A percentile compares a stretch with the other conserved stretches of the same genome.
phyloP scores from a whole-genome alignment of 2,797 vertebrate genomes.

The Sphenopsis melanotis region DNA sequence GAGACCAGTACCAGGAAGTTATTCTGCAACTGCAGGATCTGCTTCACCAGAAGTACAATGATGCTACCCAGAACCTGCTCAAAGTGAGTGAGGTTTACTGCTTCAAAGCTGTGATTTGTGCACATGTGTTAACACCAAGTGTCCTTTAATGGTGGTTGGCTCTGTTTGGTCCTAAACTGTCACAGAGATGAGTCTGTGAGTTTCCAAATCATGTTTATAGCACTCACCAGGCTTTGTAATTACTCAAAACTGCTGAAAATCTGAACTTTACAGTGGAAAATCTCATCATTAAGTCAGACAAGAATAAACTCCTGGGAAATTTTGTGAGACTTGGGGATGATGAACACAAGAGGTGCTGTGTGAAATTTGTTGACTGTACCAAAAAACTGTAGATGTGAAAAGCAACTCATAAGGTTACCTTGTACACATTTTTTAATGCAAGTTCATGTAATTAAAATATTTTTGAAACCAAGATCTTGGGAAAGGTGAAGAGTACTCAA shows the following conservation, averaged over 20 bases:
- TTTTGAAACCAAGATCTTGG: background rate
- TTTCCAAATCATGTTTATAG: background rate
- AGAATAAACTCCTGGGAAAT: background rate
- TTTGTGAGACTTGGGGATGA: background rate
- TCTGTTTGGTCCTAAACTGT: background rate
- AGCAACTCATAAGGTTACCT: background rate
- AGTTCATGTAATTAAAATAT: background rate
- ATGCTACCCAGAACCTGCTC: conserved; percentile 81
- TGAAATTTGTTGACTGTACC: background rate
- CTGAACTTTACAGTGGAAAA: background rate
- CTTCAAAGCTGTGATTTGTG: background rate
- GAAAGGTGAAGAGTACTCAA: background rate
- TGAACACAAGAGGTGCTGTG: background rate
- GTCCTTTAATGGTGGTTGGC: background rate
- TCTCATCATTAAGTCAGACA: background rate
- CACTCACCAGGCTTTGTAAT: background rate
- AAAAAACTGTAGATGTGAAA: background rate
- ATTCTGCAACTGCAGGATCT: conserved; percentile 77
- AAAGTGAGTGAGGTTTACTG: conserved; percentile 72
- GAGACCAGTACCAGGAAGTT: conserved; percentile 70
- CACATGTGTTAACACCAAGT: background rate
- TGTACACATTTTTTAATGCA: background rate
- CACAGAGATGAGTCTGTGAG: background rate
- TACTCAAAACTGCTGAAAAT: background rate
- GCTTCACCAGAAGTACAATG: conserved; percentile 78